These are phyloP conservation scores for Mormoops blainvillei DNA, from an alignment of 2,113 vertebrate genomes.

Conservation along the genomic window DNA sequence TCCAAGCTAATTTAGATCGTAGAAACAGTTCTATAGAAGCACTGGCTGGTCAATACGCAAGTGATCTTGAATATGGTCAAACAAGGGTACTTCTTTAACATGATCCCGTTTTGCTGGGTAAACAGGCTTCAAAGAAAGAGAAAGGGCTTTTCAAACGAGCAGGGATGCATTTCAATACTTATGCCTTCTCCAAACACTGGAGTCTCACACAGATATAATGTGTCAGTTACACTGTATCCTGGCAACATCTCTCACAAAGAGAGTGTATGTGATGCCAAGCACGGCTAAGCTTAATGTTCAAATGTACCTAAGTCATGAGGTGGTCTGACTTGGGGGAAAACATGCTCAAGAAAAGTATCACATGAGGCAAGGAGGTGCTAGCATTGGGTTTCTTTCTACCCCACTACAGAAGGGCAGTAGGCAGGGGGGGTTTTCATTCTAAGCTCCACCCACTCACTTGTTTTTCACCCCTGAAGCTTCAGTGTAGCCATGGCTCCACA, in stretches of 20 bases:
- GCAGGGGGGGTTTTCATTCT: background rate
- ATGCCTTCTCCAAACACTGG: constrained; percentile 62
- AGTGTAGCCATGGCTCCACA: constrained; percentile 98
- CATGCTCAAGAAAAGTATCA: background rate
- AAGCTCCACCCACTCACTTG: constrained; percentile 85
- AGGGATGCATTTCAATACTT: constrained; percentile 68
- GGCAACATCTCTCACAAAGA: constrained; percentile 76
- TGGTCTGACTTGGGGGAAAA: constrained; percentile 46
- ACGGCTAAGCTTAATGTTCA: constrained; percentile 10
- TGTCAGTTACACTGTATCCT: constrained; percentile 70
- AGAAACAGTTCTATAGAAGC: background rate
- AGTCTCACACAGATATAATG: constrained; percentile 45
- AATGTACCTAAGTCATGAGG: background rate
- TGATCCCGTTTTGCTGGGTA: constrained; percentile 60
- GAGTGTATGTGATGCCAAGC: background rate
- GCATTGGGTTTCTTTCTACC: background rate
- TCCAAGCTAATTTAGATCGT: background rate
- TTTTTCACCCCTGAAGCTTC: constrained; percentile 97
- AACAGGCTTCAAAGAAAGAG: constrained; percentile 71
- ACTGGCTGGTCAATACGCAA: background rate
- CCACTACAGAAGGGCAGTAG: background rate
- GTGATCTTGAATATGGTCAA: constrained; percentile 14
- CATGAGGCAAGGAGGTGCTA: background rate
- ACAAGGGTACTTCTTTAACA: constrained; percentile 53
- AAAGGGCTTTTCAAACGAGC: constrained; percentile 72